Evolutionary conservation across 2,888 invertebrate genomes (phyloP).

Genomic region (Macrophya alboannulata): DNA sequence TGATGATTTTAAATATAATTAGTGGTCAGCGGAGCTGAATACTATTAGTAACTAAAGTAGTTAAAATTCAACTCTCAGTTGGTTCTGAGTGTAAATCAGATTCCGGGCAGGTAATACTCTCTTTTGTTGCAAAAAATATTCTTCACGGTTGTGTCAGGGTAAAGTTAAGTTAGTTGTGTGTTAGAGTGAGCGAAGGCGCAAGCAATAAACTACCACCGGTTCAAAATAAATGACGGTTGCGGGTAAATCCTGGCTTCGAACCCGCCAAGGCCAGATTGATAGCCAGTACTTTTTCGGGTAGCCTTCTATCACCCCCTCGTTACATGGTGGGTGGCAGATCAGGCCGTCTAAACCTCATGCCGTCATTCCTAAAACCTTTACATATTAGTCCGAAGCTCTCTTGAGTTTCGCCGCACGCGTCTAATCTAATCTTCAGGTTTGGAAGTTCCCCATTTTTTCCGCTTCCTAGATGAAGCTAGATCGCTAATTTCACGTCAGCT

Average conservation of each 20-base stretch:
- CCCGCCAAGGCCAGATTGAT: slow-evolving; percentile 58
- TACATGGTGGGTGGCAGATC: slow-evolving; percentile 47
- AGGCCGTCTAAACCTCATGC: slow-evolving; percentile 18
- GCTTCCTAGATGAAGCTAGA: background rate
- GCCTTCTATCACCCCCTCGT: slow-evolving; percentile 55
- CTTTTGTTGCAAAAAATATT: slow-evolving; percentile 11
- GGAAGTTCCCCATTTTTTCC: background rate
- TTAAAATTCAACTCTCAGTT: background rate
- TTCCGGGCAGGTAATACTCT: background rate
- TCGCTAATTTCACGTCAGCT: slow-evolving; percentile 39
- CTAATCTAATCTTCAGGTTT: slow-evolving; percentile 43
- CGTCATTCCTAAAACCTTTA: slow-evolving; percentile 51
- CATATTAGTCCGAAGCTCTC: slow-evolving; percentile 38
- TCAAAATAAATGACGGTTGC: slow-evolving; percentile 59
- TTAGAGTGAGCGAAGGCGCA: slow-evolving; percentile 17
- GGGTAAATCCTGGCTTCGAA: slow-evolving; percentile 58
- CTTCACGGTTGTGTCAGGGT: slow-evolving; percentile 8
- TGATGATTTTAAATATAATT: slow-evolving; percentile 2
- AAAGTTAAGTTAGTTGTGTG: slow-evolving; percentile 1
- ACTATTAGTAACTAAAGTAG: background rate
- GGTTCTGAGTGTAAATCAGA: background rate
- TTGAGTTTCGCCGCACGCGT: slow-evolving; percentile 10
- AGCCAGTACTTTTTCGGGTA: slow-evolving; percentile 56
- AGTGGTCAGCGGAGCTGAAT: background rate
- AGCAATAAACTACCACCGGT: slow-evolving; percentile 51